These are phyloP conservation scores for Parascotia fuliginaria DNA, from an alignment of 2,888 invertebrate species.

Conservation along the genomic window DNA sequence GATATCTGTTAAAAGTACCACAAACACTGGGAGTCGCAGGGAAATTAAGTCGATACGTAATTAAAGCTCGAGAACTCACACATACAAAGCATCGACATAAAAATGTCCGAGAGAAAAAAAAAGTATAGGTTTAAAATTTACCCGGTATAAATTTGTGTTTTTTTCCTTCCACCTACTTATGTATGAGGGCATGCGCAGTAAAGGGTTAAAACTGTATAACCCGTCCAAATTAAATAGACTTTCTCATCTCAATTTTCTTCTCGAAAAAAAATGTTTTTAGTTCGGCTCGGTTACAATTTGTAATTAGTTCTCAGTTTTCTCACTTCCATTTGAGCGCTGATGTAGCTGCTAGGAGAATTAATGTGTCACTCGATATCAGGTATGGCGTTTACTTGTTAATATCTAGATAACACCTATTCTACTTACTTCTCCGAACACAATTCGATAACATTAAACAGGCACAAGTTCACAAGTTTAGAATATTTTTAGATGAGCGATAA, in stretches of 20 bases:
- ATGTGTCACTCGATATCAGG: conserved; percentile 36
- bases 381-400: too few relatives aligned
- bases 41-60: conserved; percentile 86
- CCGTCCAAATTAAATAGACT: conserved; percentile 34
- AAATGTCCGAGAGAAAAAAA: conserved; percentile 82
- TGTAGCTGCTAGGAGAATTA: conserved; percentile 40
- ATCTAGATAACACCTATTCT: too few relatives aligned
- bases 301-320: conserved; percentile 62
- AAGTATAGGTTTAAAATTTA: conserved; percentile 86
- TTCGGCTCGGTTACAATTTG: conserved; percentile 46
- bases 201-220: conserved; percentile 71
- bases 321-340: conserved; percentile 55
- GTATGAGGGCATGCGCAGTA: conserved; percentile 84
- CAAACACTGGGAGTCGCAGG: conserved; percentile 69
- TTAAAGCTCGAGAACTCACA: conserved; percentile 83
- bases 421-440: too few relatives aligned
- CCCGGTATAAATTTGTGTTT: conserved; percentile 86
- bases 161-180: conserved; percentile 82
- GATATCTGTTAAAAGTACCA: conserved; percentile 57
- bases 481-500: too few relatives aligned
- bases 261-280: conserved; percentile 19
- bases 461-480: too few relatives aligned
- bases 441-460: too few relatives aligned
- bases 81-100: conserved; percentile 83
- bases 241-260: conserved; percentile 7